Conservation (phyloP, 2,113 vertebrate species). For the Oxygymnocypris stewartii region DNA sequence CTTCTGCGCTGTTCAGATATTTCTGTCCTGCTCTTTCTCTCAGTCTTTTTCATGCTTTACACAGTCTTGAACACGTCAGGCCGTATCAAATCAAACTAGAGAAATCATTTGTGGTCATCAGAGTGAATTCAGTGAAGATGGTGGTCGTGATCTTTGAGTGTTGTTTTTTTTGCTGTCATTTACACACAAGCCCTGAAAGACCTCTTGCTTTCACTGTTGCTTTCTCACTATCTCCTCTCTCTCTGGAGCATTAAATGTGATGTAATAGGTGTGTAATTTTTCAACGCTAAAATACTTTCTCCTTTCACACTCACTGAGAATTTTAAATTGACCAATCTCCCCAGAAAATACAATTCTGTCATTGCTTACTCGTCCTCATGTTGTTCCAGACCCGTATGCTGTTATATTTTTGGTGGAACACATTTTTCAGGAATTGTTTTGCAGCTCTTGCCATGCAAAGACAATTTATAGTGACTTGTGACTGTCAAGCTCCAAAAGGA, state of each 20-base stretch:
- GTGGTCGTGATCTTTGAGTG: conserved; percentile 18
- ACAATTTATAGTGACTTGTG: conserved; percentile 11
- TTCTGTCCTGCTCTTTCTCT: conserved; percentile 9
- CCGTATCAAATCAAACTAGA: conserved; percentile 1
- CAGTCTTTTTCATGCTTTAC: conserved; percentile 5
- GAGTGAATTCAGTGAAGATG: conserved; percentile 6
- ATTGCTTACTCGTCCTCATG: not conserved
- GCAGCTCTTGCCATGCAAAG: not conserved
- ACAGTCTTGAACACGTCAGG: conserved; percentile 12
- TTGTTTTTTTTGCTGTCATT: conserved; percentile 5
- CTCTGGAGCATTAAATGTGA: conserved; percentile 4
- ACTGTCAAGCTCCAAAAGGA: not conserved
- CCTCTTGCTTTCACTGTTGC: conserved; percentile 6
- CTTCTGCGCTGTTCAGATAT: conserved; percentile 13
- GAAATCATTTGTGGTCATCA: conserved; percentile 20
- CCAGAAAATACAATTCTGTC: not conserved
- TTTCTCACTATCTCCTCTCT: not conserved
- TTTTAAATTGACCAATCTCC: not conserved
- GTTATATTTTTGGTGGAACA: not conserved
- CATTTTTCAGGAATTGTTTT: not conserved
- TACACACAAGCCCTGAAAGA: not conserved
- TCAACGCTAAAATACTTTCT: not conserved
- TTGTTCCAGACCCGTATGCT: not conserved
- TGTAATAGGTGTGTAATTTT: conserved; percentile 16
- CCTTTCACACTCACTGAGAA: not conserved